Base-by-base conservation (phyloP, 2,113 vertebrate species). In the Notarius quadriscutis region DNA sequence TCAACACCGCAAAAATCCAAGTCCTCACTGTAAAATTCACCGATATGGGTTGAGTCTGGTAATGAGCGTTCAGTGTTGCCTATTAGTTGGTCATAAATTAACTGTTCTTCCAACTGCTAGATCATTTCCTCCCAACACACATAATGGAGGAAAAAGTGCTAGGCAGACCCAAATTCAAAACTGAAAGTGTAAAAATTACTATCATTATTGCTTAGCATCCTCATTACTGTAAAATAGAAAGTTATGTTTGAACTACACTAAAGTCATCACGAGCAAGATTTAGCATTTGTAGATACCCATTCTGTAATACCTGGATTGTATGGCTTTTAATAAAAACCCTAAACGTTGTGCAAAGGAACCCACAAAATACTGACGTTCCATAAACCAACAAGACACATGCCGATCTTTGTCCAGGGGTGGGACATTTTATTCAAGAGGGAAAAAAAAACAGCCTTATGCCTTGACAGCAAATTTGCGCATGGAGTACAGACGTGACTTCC, bases 381-480 rank as follows among this genome's bases (percentile, higher is more conserved):
- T 62, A 81, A 62, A 53, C 5, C 25, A 83, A 17, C 14, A 84
- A 4, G 6, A 84, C 55, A 86, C n/a, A 79, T 48, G 57, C 30
- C 10, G 0, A 20, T 15, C 15, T 77, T 65, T 69, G 30, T 51
- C 79, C 34, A 82, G 72, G 30, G 57, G 27, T 89, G 85, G 84
- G 84, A 78, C n/a, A 86, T 92, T 95, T 96, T 96, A 96, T 97
- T 93, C 81, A 91, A 87, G 53, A 6, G 41, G 5, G 88, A 85
- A 57, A 57, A 57, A 57, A 57, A 57, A 82, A 86, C 41, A 86
- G 90, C 93, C 78, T 95, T 92, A 99, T 20, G 98, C 98, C 95
- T 99, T 99, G 87, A 99, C 96, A 0, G 98, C 98, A 0, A 95
- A 99, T 91, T 99, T 99, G 93, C 98, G 94, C 5, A 96, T 81